These are phyloP conservation scores for Plotosus lineatus DNA, from an alignment of 2,113 vertebrate species.

Conservation along the genomic window DNA sequence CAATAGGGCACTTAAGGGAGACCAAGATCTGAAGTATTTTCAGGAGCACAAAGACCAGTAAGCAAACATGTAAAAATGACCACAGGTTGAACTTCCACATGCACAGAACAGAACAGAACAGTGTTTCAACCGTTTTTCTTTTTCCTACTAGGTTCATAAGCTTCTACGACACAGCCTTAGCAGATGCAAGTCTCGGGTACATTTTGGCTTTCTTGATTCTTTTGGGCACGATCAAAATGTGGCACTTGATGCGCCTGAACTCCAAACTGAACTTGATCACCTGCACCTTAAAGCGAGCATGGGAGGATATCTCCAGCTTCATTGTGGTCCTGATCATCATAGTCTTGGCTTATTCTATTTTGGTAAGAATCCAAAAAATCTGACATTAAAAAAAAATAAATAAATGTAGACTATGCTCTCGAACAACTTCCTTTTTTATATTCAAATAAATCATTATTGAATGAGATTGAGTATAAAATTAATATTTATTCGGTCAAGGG, in stretches of 20 bases:
- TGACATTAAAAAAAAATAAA: not conserved
- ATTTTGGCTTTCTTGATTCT: conserved; percentile 91
- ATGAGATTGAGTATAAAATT: too few species aligned
- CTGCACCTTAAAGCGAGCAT: conserved; percentile 83
- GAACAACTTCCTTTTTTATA: too few species aligned
- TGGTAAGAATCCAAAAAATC: conserved; percentile 74
- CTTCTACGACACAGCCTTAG: conserved; percentile 86
- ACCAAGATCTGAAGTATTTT: conserved; percentile 40
- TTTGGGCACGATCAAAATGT: conserved; percentile 88
- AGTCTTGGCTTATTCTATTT: conserved; percentile 89
- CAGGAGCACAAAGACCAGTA: conserved; percentile 45
- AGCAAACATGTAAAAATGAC: not conserved
- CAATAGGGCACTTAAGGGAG: conserved; percentile 41
- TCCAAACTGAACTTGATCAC: conserved; percentile 93
- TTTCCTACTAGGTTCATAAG: conserved; percentile 52
- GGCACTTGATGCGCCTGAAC: conserved; percentile 93
- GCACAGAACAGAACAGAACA: not conserved
- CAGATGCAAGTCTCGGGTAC: conserved; percentile 86
- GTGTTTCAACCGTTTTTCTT: not conserved
- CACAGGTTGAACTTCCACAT: not conserved
- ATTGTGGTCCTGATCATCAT: conserved; percentile 83
- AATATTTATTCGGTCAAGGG: too few species aligned
- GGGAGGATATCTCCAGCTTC: conserved; percentile 93
- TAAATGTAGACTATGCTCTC: too few species aligned
- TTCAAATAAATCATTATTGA: too few species aligned